Evolutionary conservation across 2,113 vertebrate species (phyloP).

Genomic region (Hystrix cristata): DNA sequence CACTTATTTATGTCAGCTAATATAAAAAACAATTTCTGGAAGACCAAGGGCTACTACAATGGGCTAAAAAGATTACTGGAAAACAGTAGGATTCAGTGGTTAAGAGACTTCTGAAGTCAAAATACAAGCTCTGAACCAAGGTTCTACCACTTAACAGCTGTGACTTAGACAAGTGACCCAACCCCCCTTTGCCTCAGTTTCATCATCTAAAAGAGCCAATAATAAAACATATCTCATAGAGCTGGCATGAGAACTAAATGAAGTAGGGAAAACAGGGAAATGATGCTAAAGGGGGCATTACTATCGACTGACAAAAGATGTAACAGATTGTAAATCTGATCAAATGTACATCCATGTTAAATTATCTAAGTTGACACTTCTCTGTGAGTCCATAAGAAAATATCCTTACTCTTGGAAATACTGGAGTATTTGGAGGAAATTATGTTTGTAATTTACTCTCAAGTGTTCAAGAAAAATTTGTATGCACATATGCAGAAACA

Average conservation of each 20-base stretch:
- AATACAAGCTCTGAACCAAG: background rate
- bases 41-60: background rate
- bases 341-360: background rate
- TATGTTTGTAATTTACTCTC: background rate
- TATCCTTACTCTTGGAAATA: background rate
- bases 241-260: background rate
- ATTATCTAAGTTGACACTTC: background rate
- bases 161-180: background rate
- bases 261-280: background rate
- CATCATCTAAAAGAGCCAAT: background rate
- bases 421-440: background rate
- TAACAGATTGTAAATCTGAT: background rate
- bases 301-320: background rate
- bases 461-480: background rate
- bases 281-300: background rate
- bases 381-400: background rate
- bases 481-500: background rate
- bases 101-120: background rate
- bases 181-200: background rate
- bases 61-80: background rate
- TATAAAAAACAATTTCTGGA: constrained; percentile 21
- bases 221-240: background rate
- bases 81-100: background rate
- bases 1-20: background rate
- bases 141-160: background rate